These are phyloP conservation scores for Drosophila guanche DNA, from an alignment of 1,140 invertebrate species.

Conservation along the genomic window DNA sequence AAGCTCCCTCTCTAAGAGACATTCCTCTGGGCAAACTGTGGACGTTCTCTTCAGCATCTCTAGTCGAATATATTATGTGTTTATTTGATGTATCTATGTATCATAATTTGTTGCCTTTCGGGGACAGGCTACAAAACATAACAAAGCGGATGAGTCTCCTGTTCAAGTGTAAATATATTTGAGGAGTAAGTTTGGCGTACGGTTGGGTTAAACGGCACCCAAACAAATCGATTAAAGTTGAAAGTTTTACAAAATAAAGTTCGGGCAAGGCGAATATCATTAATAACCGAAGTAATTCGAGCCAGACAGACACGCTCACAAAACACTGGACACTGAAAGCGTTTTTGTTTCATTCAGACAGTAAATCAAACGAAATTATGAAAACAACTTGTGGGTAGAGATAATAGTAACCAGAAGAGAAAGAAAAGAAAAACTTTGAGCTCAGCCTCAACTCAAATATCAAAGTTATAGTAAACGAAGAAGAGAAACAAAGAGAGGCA, in stretches of 20 bases:
- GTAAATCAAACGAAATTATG: constrained; percentile 45
- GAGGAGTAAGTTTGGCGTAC: no score
- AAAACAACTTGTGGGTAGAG: constrained; percentile 32
- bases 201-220: constrained; percentile 8
- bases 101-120: constrained; percentile 7
- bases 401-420: constrained; percentile 13
- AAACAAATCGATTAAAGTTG: constrained; percentile 26
- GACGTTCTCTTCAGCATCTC: constrained; percentile 14
- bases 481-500: constrained; percentile 11
- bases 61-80: no score
- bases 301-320: constrained; percentile 58
- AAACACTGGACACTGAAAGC: constrained; percentile 60
- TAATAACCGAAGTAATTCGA: constrained; percentile 54
- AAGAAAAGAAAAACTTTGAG: constrained; percentile 43
- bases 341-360: constrained; percentile 63
- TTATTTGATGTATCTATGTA: constrained; percentile 6
- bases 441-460: constrained; percentile 50
- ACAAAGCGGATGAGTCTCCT: constrained; percentile 43
- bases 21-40: constrained; percentile 2
- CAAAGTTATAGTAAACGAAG: constrained; percentile 24
- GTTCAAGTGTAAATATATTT: constrained; percentile 19
- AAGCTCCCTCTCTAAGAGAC: constrained; percentile 22
- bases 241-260: constrained; percentile 24
- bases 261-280: constrained; percentile 50
- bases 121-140: constrained; percentile 39